Conservation (phyloP, 1,140 invertebrate genomes). For the Drosophila simulans region DNA sequence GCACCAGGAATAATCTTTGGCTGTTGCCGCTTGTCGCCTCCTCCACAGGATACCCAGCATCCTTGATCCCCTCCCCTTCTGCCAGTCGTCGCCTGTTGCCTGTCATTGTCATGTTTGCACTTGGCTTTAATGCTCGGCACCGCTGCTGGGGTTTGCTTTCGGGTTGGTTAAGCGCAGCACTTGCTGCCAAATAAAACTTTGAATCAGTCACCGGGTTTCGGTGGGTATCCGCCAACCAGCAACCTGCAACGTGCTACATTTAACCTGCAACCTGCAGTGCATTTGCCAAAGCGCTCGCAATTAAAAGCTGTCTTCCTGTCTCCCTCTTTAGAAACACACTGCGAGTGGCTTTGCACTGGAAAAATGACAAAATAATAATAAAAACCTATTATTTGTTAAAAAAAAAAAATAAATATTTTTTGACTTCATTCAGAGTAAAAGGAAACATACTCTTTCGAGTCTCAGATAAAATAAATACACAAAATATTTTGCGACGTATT, state of each 20-base stretch:
- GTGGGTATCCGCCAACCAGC: slow-evolving; percentile 5
- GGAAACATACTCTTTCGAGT: no score
- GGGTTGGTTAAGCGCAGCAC: slow-evolving; percentile 19
- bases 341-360: slow-evolving; percentile 1
- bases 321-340: slow-evolving; percentile 4
- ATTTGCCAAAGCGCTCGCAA: slow-evolving; percentile 45
- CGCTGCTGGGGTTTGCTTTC: slow-evolving; percentile 17
- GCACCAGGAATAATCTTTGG: slow-evolving; percentile 57
- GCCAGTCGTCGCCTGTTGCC: slow-evolving; percentile 36
- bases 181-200: slow-evolving; percentile 42
- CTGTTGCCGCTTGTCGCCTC: slow-evolving; percentile 54
- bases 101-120: slow-evolving; percentile 62
- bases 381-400: no score
- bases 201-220: slow-evolving; percentile 21
- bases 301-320: slow-evolving; percentile 43
- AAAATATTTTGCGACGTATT: no score
- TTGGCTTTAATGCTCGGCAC: slow-evolving; percentile 55
- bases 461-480: no score
- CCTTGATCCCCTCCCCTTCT: not conserved
- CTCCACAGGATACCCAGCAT: not conserved
- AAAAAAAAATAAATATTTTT: no score
- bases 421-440: no score
- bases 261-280: slow-evolving; percentile 22
- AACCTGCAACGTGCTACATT: slow-evolving; percentile 1
- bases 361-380: not conserved